A percentile compares a stretch with the other conserved stretches of the same genome.
Conservation (phyloP, 1,140 invertebrate species). For the Philotrypesis tridentata region DNA sequence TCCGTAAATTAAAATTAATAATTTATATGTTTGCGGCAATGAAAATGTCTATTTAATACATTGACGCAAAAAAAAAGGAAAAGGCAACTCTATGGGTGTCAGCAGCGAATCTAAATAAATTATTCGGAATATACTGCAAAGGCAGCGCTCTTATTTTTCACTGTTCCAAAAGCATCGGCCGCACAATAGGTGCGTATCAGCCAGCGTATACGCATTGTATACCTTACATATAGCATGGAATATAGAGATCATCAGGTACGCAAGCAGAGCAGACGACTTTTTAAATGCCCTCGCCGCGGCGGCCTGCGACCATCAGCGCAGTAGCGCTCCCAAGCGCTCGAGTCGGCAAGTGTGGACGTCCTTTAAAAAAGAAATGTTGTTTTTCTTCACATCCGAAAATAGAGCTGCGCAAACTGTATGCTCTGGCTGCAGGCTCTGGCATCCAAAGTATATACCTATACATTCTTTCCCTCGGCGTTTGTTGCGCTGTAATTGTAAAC, state of each 20-base stretch:
- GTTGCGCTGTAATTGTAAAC: constrained; percentile 37
- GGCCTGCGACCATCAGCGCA: background rate
- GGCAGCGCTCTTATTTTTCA: background rate
- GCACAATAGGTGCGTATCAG: too few species aligned
- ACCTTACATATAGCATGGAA: too few species aligned
- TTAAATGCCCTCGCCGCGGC: background rate
- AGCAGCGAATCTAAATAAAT: constrained; percentile 23
- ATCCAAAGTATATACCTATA: background rate
- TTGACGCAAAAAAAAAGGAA: background rate
- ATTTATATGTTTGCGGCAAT: background rate
- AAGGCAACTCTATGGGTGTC: background rate
- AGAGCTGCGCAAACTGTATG: background rate
- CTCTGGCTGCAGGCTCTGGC: too few species aligned
- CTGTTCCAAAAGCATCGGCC: background rate
- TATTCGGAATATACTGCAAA: constrained; percentile 7
- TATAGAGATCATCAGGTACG: too few species aligned
- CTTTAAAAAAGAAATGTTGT: background rate
- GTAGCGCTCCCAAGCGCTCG: background rate
- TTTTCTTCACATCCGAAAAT: background rate
- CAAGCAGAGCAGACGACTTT: background rate
- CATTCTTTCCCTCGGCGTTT: background rate
- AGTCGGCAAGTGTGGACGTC: background rate
- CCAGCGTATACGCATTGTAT: too few species aligned
- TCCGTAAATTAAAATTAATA: constrained; percentile 17
- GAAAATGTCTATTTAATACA: constrained; percentile 20